Conservation (phyloP, 1,140 invertebrate genomes). For the Drosophila gunungcola region DNA sequence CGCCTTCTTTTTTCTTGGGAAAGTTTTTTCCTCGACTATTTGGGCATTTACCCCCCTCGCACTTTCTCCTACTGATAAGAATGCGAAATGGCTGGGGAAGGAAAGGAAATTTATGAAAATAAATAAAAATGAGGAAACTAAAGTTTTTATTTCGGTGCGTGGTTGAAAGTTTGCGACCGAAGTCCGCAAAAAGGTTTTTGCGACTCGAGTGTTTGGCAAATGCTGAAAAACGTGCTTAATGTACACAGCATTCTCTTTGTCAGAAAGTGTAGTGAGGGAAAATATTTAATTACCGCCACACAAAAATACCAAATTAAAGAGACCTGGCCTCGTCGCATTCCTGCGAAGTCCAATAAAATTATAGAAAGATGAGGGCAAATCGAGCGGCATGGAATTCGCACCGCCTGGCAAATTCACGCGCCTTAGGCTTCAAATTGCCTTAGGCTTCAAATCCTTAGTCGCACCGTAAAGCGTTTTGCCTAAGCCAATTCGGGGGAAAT, state of each 20-base stretch:
- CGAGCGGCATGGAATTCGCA: slow-evolving; percentile 11
- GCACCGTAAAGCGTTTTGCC: slow-evolving; percentile 4
- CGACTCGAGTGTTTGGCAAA: slow-evolving; percentile 60
- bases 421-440: slow-evolving; percentile 2
- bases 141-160: slow-evolving; percentile 57
- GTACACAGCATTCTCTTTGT: slow-evolving; percentile 12
- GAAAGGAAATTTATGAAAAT: slow-evolving; percentile 67
- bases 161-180: slow-evolving; percentile 38
- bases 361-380: slow-evolving; percentile 53
- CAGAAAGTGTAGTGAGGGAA: not conserved
- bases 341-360: slow-evolving; percentile 56
- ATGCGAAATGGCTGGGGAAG: slow-evolving; percentile 61
- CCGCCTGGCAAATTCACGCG: slow-evolving; percentile 8
- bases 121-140: slow-evolving; percentile 67
- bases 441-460: slow-evolving; percentile 2
- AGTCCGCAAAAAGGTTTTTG: slow-evolving; percentile 39
- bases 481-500: slow-evolving; percentile 53
- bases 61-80: slow-evolving; percentile 58
- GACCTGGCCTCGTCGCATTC: not conserved
- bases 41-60: slow-evolving; percentile 4
- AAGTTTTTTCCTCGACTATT: slow-evolving; percentile 54
- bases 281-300: slow-evolving; percentile 54
- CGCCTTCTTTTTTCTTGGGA: slow-evolving; percentile 13
- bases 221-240: slow-evolving; percentile 45
- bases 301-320: slow-evolving; percentile 48